Evolutionary conservation across 1,140 invertebrate genomes (phyloP), one percentile per base, ranked within the genome.

Genomic region (Calliphora vicina): DNA sequence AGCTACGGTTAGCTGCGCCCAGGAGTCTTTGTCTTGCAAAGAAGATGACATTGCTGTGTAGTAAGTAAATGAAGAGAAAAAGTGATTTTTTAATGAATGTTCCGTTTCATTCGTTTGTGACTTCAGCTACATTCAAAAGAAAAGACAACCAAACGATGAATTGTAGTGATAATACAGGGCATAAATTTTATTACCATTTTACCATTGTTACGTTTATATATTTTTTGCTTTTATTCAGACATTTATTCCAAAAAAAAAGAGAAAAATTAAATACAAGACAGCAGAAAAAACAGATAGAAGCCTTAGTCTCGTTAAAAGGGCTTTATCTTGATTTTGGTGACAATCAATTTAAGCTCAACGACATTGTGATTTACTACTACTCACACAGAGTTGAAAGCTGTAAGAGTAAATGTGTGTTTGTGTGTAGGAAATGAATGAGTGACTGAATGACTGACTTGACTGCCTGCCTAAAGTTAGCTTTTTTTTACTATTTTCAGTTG

Each of bases 311-410:
- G 74, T 78, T 78, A 78, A 78, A 78, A 78, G 74, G 74, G 74
- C 74, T 78, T 78, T 78, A 78, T 78, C 74, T 78, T 78, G 74
- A 78, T 78, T 78, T 78, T 43, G 74, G 74, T 78, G 74, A 78
- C 74, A 78, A 78, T 78, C 74, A 78, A 78, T 78, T 78, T 78
- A 78, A 78, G 74, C 74, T 78, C 35, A 78, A 78, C 74, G 74
- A 78, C 74, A 78, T 78, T 78, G 74, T 78, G 74, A 78, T 78
- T 78, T 78, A 78, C 74, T 78, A 45, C 74, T 78, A n/a, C 50
- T 57, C 12, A 13, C 15, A 17, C 15, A 67, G 6, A 67, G n/a
- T 67, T 67, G 23, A 20, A 67, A 67, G n/a, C 61, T 25, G 6
- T n/a, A n/a, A 17, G 15, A 57, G 17, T n/a, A n/a, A n/a, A n/a